A percentile compares a stretch with the other conserved stretches of the same genome.
phyloP scores from a whole-genome alignment of 1,140 invertebrate genomes.

The Hylyphantes graminicola region DNA sequence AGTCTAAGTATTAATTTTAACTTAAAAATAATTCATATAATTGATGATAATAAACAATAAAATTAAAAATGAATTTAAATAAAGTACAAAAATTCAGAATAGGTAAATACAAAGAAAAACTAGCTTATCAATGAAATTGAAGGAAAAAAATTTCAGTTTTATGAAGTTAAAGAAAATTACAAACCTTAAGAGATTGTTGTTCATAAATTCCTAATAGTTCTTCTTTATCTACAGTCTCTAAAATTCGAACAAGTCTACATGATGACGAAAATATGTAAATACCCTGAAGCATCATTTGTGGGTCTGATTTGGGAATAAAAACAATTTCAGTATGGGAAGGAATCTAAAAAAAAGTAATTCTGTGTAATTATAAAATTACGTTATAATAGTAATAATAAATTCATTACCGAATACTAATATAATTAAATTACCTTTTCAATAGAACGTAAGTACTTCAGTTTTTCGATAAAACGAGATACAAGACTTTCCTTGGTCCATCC shows the following conservation, averaged over 20 bases:
- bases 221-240: not conserved
- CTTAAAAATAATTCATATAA: too few species aligned
- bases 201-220: constrained; percentile 21
- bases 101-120: too few species aligned
- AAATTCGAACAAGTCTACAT: constrained; percentile 72
- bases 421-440: constrained; percentile 2
- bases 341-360: constrained; percentile 20
- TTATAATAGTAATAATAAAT: not conserved
- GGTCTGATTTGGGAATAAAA: constrained; percentile 68
- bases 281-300: constrained; percentile 82
- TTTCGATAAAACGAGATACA: not conserved
- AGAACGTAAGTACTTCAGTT: not conserved
- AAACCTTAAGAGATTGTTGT: constrained; percentile 73
- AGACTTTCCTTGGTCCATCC: constrained; percentile 81
- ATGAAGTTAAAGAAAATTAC: too few species aligned
- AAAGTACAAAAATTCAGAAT: too few species aligned
- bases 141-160: too few species aligned
- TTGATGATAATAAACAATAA: too few species aligned
- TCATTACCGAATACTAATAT: not conserved
- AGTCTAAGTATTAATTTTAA: too few species aligned
- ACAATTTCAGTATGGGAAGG: constrained; percentile 35
- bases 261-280: constrained; percentile 91
- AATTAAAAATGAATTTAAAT: too few species aligned
- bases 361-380: not conserved
- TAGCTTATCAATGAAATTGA: too few species aligned